Percentiles rank a stretch among this genome's conserved stretches.
phyloP scores from a whole-genome alignment of 2,113 vertebrate species.

The Eurypyga helias region DNA sequence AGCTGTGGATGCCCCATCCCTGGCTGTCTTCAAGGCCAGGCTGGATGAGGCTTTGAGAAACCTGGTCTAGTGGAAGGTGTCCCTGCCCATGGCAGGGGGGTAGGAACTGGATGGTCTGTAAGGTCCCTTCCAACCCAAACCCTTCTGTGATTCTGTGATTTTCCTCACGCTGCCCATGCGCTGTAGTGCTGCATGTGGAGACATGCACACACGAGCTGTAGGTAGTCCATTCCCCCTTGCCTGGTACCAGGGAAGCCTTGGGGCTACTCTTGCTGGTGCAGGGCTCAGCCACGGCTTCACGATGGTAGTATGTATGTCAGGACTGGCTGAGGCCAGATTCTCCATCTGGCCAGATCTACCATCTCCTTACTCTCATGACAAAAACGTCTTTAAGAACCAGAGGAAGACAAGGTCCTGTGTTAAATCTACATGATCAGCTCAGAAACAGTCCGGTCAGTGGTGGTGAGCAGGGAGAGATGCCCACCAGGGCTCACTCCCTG shows the following conservation, averaged over 20 bases:
- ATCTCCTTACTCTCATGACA: neutral
- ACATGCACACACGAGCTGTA: neutral
- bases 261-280: neutral
- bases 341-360: neutral
- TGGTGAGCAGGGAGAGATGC: neutral
- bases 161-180: neutral
- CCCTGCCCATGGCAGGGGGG: no score
- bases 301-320: neutral
- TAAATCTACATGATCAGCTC: neutral
- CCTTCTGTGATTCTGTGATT: no score
- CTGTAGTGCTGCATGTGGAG: neutral
- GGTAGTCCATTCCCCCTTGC: neutral
- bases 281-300: neutral
- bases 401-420: neutral
- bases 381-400: neutral
- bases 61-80: no score
- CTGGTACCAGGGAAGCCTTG: neutral
- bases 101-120: no score
- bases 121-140: no score
- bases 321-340: neutral
- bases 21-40: no score
- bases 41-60: no score
- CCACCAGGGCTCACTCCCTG: neutral
- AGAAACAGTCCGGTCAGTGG: fast-evolving
- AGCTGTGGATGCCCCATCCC: no score